Evolutionary conservation across 1,140 invertebrate genomes (phyloP).

Genomic region (Leptinotarsa defecta): DNA sequence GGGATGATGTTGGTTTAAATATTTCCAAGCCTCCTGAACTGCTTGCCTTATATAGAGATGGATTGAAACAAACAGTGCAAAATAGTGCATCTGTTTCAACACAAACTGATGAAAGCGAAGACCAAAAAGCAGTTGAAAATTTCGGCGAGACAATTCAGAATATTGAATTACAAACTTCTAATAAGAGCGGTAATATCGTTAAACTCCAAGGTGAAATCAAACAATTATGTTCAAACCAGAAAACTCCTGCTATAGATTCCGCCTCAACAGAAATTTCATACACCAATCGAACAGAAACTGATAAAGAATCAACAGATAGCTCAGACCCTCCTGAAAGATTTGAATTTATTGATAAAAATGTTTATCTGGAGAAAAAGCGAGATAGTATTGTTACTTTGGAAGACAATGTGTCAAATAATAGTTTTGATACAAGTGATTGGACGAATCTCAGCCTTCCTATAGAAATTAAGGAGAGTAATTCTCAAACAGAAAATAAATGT

Average conservation of each 20-base stretch:
- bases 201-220: slow-evolving; percentile 21
- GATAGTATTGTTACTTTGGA: slow-evolving; percentile 35
- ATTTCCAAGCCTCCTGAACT: slow-evolving; percentile 80
- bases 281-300: slow-evolving; percentile 3
- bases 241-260: background rate
- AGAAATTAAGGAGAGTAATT: slow-evolving; percentile 24
- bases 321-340: slow-evolving; percentile 53
- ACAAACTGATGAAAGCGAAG: slow-evolving; percentile 57
- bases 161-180: background rate
- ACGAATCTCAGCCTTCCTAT: slow-evolving; percentile 42
- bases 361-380: slow-evolving; percentile 35
- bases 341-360: slow-evolving; percentile 54
- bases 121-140: slow-evolving; percentile 27
- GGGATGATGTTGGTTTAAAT: slow-evolving; percentile 91
- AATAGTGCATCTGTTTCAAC: slow-evolving; percentile 52
- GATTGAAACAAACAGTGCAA: slow-evolving; percentile 59
- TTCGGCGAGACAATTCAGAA: slow-evolving; percentile 11
- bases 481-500: slow-evolving; percentile 19
- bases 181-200: background rate
- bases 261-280: background rate
- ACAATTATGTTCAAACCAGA: slow-evolving; percentile 8
- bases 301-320: slow-evolving; percentile 43
- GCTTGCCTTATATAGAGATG: slow-evolving; percentile 77
- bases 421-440: slow-evolving; percentile 51
- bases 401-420: slow-evolving; percentile 51